Base-by-base conservation (phyloP, 2,888 invertebrate species). In the Agrilus mali region DNA sequence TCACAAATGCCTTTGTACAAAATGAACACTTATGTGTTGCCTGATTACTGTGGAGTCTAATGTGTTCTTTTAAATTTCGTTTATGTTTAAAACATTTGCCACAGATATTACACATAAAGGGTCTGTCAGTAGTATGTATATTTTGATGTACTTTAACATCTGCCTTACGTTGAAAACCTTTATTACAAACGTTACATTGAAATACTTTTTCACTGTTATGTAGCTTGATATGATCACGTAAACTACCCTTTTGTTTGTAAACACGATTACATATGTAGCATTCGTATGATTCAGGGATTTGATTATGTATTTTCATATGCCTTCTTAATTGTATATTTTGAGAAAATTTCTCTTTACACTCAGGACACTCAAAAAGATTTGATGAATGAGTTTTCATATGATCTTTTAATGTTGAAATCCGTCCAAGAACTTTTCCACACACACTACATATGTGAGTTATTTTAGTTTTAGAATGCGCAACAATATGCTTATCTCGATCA, bases 111-210 rank as follows among this genome's bases (percentile, higher is more conserved):
- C 60, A 60, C 22, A 49, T 52, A 41, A 52, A 55, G 7, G 56
- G 57, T 44, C 57, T 57, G 42, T 60, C 59, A 0, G 58, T 58
- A 15, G 56, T 55, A 40, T 60, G 60, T 31, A 53, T 55, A 38
- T 56, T 47, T 16, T 55, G 46, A 41, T 59, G 60, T 17, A 59
- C 53, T 33, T 47, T 52, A 33, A 60, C 44, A 48, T 57, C 57
- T 38, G 57, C 55, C 37, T 57, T 48, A 38, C 57, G 56, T 46
- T 60, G 58, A 52, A 60, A 60, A 22, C 54, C 40, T 15, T 55
- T 44, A 17, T 56, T 56, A 42, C 58, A 59, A 38, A 56, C 53
- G 20, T 55, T 54, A 43, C 59, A 59, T 44, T 58, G 53, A 38
- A 57, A 55, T 42, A 53, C 53, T 40, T 56, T 57, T 27, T 58